Evolutionary conservation across 2,113 vertebrate species (phyloP), one percentile per base, ranked within the genome.

Genomic region (Limanda limanda): DNA sequence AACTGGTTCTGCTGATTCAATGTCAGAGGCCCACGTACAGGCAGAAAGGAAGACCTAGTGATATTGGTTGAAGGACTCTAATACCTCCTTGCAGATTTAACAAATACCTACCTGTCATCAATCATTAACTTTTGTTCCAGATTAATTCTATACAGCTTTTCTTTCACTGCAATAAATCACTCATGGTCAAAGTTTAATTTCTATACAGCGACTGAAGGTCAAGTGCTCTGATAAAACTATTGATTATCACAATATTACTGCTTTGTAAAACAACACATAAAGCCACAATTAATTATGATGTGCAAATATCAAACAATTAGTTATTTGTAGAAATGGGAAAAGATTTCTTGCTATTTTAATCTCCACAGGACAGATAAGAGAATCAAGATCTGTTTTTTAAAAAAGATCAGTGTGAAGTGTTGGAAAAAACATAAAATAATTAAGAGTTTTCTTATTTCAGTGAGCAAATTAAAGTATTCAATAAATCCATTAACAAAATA

Each of bases 71-170:
- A 37, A 35, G 4, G 21, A 15, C 7, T 45, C 7, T 63, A 37
- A 27, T 20, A 57, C 60, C 27, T 55, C 9, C 14, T 17, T 55
- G 40, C 40, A 56, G 31, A 54, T 61, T 6, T 27, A 70, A 40
- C 24, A 37, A 45, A 68, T n/a, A 40, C 21, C 7, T 31, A 31
- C 31, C 31, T 31, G 31, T 31, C 35, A 48, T 69, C 13, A 87
- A 81, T 88, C 21, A 88, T 82, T 75, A 76, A 82, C 80, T 23
- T 20, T 35, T 79, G 62, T 67, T 57, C 23, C 61, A 79, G 7
- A 47, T 18, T 54, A 45, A 10, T 45, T 54, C n/a, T 13, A n/a
- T 21, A 47, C 52, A 14, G 11, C 47, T 52, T 63, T 31, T 78
- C 35, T 63, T 47, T 20, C 35, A 31, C 18, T 37, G 64, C 67